phyloP scores from a whole-genome alignment of 2,113 vertebrate genomes.

The Burhinus bistriatus region DNA sequence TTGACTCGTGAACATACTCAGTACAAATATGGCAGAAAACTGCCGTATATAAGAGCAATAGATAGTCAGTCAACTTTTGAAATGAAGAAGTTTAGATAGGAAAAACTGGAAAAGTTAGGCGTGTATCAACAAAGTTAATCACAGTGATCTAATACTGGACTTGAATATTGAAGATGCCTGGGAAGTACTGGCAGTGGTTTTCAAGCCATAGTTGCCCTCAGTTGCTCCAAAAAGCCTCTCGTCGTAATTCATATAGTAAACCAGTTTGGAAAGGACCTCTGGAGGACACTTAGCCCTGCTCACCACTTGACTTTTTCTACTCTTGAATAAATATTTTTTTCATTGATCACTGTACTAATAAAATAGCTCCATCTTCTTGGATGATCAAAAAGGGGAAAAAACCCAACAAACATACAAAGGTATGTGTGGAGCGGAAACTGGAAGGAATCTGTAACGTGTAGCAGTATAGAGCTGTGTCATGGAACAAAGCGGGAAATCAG shows the following conservation, averaged over 20 bases:
- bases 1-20: background rate
- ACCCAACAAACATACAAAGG: background rate
- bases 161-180: accelerated
- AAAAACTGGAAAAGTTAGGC: background rate
- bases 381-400: background rate
- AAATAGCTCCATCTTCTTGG: background rate
- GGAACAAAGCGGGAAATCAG: background rate
- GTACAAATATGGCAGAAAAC: background rate
- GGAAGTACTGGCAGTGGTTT: background rate
- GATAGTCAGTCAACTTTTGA: accelerated
- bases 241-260: background rate
- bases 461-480: background rate
- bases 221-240: background rate
- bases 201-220: background rate
- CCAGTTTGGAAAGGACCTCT: background rate
- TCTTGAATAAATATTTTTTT: background rate
- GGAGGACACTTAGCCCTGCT: background rate
- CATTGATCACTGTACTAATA: background rate
- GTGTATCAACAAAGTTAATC: background rate
- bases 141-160: background rate
- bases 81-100: background rate
- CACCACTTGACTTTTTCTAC: background rate
- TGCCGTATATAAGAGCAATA: background rate
- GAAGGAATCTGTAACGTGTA: background rate
- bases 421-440: background rate